Evolutionary conservation across 1,140 invertebrate species (phyloP).

Genomic region (Atta cephalotes): DNA sequence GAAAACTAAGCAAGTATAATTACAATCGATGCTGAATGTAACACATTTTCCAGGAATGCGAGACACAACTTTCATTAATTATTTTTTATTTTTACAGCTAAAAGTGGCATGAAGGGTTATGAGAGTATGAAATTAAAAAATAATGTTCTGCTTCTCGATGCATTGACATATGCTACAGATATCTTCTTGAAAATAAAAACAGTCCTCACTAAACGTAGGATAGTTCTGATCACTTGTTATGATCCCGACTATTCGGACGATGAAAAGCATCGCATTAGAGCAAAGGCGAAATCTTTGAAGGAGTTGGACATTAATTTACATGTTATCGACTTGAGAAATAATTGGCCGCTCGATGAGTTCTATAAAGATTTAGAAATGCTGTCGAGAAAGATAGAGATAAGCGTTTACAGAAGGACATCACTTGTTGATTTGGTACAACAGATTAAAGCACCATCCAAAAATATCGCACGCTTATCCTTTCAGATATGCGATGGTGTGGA

Average conservation of each 20-base stretch:
- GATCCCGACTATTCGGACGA: neutral
- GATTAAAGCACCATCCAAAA: slow-evolving; percentile 70
- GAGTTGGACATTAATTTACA: slow-evolving; percentile 64
- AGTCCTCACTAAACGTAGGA: slow-evolving; percentile 59
- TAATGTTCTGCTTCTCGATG: slow-evolving; percentile 70
- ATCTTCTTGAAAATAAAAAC: slow-evolving; percentile 63
- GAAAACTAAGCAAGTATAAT: slow-evolving; percentile 65
- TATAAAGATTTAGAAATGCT: slow-evolving; percentile 77
- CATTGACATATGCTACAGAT: slow-evolving; percentile 65
- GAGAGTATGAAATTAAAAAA: slow-evolving; percentile 33
- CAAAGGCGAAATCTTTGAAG: slow-evolving; percentile 46
- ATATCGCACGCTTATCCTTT: slow-evolving; percentile 62
- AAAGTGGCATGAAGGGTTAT: slow-evolving; percentile 21
- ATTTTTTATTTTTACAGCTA: slow-evolving; percentile 45
- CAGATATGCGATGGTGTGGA: slow-evolving; percentile 63
- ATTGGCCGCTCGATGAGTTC: slow-evolving; percentile 71
- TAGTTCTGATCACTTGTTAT: slow-evolving; percentile 74
- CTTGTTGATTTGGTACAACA: slow-evolving; percentile 69
- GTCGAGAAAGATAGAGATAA: slow-evolving; percentile 44
- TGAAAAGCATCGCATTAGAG: slow-evolving; percentile 68
- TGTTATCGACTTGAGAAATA: slow-evolving; percentile 67
- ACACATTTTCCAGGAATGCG: neutral
- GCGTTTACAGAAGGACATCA: slow-evolving; percentile 64
- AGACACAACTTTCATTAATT: neutral
- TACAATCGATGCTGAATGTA: neutral